Evolutionary conservation across 2,888 invertebrate genomes (phyloP).

Genomic region (Ceraclea dissimilis): DNA sequence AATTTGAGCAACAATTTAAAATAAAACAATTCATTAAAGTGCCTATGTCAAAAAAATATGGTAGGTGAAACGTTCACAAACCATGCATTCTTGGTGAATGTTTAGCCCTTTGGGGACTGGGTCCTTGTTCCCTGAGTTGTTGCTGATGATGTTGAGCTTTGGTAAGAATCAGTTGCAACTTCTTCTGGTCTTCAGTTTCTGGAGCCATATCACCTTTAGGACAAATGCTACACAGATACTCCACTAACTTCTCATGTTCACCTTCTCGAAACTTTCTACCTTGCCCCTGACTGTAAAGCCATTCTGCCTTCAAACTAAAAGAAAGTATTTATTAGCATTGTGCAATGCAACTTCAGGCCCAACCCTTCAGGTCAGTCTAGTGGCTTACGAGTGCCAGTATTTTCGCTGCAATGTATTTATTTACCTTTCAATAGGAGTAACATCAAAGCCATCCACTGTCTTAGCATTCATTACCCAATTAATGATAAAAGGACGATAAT

Average conservation of each 20-base stretch:
- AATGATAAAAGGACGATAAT: conserved; percentile 85
- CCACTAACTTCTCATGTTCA: conserved; percentile 72
- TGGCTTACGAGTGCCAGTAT: too few species aligned
- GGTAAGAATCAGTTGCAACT: conserved; percentile 74
- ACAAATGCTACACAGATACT: conserved; percentile 77
- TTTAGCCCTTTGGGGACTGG: conserved; percentile 40
- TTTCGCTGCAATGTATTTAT: too few species aligned
- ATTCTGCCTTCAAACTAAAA: conserved; percentile 81
- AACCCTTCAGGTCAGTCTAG: too few species aligned
- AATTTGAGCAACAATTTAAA: too few species aligned
- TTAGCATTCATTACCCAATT: conserved; percentile 90
- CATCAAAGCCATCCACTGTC: conserved; percentile 80
- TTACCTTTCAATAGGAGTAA: conserved; percentile 87
- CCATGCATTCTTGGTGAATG: conserved; percentile 48
- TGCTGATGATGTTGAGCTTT: conserved; percentile 88
- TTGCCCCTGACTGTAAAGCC: conserved; percentile 91
- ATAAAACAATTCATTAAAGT: too few species aligned
- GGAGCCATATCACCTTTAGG: conserved; percentile 75
- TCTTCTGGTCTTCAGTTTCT: conserved; percentile 81
- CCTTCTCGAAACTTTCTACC: conserved; percentile 82
- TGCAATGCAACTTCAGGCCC: neutral
- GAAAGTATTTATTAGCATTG: conserved; percentile 2
- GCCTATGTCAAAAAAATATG: too few species aligned
- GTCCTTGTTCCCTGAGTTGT: conserved; percentile 66
- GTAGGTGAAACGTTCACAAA: conserved; percentile 27